Percentiles rank a stretch among this genome's conserved stretches.
These are phyloP conservation scores for Pseudomyrmex cubaensis DNA, from an alignment of 1,140 invertebrate species.

Conservation along the genomic window DNA sequence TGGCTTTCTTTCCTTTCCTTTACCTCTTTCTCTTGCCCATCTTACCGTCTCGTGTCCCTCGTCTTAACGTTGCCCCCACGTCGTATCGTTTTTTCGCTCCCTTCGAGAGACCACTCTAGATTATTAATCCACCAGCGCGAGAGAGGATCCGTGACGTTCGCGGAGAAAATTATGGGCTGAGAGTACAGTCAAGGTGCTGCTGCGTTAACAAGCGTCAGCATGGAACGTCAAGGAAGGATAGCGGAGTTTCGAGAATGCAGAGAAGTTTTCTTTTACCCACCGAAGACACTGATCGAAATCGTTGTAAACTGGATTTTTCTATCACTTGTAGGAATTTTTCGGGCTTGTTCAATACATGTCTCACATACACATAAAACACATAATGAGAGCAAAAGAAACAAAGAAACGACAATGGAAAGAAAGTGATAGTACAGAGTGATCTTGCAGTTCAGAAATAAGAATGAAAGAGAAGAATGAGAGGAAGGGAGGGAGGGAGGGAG, in stretches of 20 bases:
- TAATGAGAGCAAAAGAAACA: constrained; percentile 33
- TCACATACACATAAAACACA: neutral
- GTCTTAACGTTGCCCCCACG: constrained; percentile 57
- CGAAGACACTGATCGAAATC: too few relatives aligned
- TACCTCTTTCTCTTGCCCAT: constrained; percentile 28
- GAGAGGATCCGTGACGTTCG: constrained; percentile 70
- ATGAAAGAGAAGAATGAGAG: constrained; percentile 61
- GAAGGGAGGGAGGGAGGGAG: constrained; percentile 40
- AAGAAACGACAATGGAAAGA: constrained; percentile 43
- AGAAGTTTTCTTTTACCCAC: constrained; percentile 15
- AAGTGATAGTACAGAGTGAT: constrained; percentile 41
- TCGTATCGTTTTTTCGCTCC: constrained; percentile 69
- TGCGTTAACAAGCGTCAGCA: constrained; percentile 72
- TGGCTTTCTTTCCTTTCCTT: constrained; percentile 30
- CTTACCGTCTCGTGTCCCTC: neutral
- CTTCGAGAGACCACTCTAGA: constrained; percentile 65
- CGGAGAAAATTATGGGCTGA: constrained; percentile 69
- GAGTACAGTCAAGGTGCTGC: constrained; percentile 70
- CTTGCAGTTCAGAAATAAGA: constrained; percentile 21
- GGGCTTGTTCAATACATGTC: constrained; percentile 8
- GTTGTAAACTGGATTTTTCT: constrained; percentile 80
- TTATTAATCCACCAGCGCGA: constrained; percentile 74
- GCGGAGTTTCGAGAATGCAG: constrained; percentile 53
- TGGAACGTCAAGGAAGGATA: constrained; percentile 21
- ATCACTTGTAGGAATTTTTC: constrained; percentile 24